These are phyloP conservation scores for Lycaena phlaeas DNA, from an alignment of 2,888 invertebrate species.

Conservation along the genomic window DNA sequence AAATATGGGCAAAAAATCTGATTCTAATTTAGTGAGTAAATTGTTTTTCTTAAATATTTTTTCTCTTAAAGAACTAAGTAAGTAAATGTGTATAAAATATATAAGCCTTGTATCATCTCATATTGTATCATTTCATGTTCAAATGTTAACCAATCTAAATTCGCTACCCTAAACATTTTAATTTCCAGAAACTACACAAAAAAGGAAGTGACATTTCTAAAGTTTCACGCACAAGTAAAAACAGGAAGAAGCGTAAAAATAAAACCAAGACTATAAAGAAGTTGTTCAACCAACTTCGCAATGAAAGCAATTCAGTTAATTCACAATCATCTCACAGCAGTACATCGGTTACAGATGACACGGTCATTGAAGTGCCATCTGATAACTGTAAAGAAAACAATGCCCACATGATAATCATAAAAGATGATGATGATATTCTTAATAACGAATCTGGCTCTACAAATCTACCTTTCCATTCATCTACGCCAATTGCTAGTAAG, in stretches of 20 bases:
- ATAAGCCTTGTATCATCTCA: no score
- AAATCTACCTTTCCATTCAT: conserved; percentile 30
- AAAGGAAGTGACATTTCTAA: background rate
- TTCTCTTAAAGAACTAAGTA: no score
- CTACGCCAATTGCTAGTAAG: conserved; percentile 33
- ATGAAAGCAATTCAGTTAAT: conserved; percentile 18
- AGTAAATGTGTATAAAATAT: no score
- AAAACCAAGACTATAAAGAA: conserved; percentile 26
- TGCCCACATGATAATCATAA: conserved; percentile 24
- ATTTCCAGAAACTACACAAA: background rate
- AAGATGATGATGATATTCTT: conserved; percentile 29
- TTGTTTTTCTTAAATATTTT: no score
- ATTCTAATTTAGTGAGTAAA: no score
- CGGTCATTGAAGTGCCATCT: conserved; percentile 11
- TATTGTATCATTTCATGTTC: no score
- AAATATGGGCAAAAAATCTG: no score
- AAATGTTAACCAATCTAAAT: no score
- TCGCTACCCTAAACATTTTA: no score
- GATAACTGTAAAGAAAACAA: conserved; percentile 10
- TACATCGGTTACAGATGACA: conserved; percentile 26
- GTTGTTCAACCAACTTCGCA: conserved; percentile 27
- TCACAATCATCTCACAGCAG: conserved; percentile 18
- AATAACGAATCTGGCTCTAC: conserved; percentile 17
- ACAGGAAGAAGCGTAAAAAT: conserved; percentile 19
- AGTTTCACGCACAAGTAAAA: background rate